Evolutionary conservation across 2,888 invertebrate species (phyloP), one percentile per base, ranked within the genome.

Genomic region (Neria commutata): DNA sequence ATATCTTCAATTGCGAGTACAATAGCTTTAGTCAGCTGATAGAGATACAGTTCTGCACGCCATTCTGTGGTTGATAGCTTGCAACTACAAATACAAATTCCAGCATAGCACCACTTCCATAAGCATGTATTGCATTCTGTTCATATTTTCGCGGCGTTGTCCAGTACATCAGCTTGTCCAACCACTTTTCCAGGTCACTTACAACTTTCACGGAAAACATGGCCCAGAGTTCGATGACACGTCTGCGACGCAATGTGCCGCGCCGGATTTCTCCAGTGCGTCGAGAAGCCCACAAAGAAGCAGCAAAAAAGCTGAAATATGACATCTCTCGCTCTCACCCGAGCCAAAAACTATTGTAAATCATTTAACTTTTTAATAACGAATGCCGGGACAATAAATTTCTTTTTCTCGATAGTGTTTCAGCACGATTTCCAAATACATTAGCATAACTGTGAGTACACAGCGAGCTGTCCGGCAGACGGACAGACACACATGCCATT

Each of bases 301-400:
- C 11, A 11, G 5, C 29, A 8, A 14, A 37, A 37, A 6, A 37
- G 4, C n/a, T 14, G n/a, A 37, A 14, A 11, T 14, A 14, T 37
- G 17, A 3, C 21, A 42, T 42, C 42, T 42, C 42, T 17, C 42
- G 37, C n/a, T 42, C 42, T 42, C 42, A 42, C 42, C 21, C 42
- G 21, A 21, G 19, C 42, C 42, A 4, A 21, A 8, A n/a, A 37
- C n/a, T n/a, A n/a, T n/a, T n/a, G n/a, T 3, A 42, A 19, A 42
- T 42, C 71, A 72, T 72, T 70, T 74, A 56, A 72, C 74, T 73
- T 74, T 74, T 75, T 75, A 74, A 75, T 74, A 74, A 74, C 70
- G 72, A 71, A 72, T 68, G 71, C 67, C 69, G 74, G 68, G 74
- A 66, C 71, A 66, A 74, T 75, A 75, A 75, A 74, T 74, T 75